phyloP scores from a whole-genome alignment of 2,113 vertebrate species.

The Eonycteris spelaea region DNA sequence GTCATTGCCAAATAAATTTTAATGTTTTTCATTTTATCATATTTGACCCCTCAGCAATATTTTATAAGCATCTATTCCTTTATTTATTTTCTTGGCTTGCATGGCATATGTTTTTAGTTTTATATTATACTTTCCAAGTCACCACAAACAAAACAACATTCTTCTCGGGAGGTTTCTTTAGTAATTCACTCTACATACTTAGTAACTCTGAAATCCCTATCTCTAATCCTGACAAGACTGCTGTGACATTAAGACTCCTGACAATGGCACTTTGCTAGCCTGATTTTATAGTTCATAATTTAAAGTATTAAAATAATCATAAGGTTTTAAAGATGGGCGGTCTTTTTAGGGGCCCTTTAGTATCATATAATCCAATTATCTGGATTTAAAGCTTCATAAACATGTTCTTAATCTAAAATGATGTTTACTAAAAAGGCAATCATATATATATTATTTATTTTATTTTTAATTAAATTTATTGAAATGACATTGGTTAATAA shows the following conservation, averaged over 20 bases:
- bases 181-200: neutral
- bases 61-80: neutral
- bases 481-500: too few species aligned
- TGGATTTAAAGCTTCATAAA: neutral
- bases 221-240: neutral
- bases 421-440: neutral
- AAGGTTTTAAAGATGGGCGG: neutral
- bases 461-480: too few species aligned
- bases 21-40: neutral
- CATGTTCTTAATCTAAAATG: neutral
- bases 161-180: neutral
- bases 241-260: neutral
- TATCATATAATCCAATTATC: neutral
- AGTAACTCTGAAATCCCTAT: neutral
- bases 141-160: neutral
- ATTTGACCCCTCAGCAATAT: neutral
- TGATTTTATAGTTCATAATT: neutral
- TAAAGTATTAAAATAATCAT: slow-evolving; percentile 9
- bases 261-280: neutral
- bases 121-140: neutral
- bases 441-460: too few species aligned
- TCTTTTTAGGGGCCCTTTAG: too few species aligned
- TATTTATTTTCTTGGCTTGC: neutral
- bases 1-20: neutral
- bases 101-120: neutral